A percentile compares a stretch with the other conserved stretches of the same genome.
phyloP scores from a whole-genome alignment of 2,113 vertebrate genomes.

The Chloropsis hardwickii region DNA sequence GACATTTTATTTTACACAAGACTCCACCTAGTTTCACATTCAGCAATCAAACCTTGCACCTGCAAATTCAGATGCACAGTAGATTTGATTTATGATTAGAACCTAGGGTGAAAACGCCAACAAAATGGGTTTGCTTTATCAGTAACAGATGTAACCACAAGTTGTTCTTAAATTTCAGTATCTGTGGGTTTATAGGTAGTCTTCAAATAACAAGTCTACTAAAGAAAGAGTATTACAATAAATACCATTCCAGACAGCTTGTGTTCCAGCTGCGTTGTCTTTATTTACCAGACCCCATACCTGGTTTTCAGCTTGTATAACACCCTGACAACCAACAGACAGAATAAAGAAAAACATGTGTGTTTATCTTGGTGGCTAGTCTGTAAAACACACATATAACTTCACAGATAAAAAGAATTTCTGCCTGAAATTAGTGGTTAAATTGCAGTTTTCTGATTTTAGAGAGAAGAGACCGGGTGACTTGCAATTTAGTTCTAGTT shows the following conservation, averaged over 20 bases:
- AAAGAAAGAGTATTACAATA: not conserved
- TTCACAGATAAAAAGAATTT: not conserved
- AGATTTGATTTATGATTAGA: not conserved
- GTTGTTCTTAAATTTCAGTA: not conserved
- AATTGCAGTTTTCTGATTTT: not conserved
- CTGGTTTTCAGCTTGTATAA: not conserved
- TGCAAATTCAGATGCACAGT: not conserved
- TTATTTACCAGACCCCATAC: not conserved
- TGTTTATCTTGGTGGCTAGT: not conserved
- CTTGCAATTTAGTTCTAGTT: slow-evolving; percentile 5
- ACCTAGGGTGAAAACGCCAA: not conserved
- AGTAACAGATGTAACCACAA: not conserved
- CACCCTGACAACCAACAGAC: not conserved
- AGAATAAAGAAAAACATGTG: not conserved
- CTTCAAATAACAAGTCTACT: not conserved
- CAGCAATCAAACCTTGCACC: not conserved
- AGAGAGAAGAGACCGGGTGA: not conserved
- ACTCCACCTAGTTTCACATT: not conserved
- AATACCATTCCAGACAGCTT: not conserved
- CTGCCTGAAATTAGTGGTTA: not conserved
- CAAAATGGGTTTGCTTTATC: not conserved
- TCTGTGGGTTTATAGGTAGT: not conserved
- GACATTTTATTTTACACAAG: not conserved
- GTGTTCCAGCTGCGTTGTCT: not conserved
- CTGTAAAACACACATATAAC: not conserved